Conservation (phyloP, 2,113 vertebrate species). For the Python bivittatus region DNA sequence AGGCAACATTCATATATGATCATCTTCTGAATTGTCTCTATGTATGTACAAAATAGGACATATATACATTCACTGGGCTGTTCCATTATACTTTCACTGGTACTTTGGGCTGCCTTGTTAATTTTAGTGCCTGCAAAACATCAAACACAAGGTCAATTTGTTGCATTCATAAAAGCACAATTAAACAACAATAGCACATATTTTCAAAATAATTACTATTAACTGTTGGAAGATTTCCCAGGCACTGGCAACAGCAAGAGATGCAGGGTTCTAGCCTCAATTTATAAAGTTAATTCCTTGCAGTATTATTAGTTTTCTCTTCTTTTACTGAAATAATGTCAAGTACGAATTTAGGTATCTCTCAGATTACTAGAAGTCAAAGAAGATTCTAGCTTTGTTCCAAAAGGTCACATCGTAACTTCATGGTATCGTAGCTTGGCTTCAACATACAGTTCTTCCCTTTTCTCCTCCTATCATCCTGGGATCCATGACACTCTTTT, state of each 20-base stretch:
- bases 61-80: conserved; percentile 64
- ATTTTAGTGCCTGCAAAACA: conserved; percentile 78
- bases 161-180: conserved; percentile 5
- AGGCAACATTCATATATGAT: conserved; percentile 74
- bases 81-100: conserved; percentile 77
- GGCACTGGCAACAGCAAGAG: not conserved
- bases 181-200: not conserved
- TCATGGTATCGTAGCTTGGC: not conserved
- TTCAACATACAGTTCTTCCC: not conserved
- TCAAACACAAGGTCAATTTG: conserved; percentile 41
- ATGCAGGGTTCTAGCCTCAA: not conserved
- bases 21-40: conserved; percentile 63
- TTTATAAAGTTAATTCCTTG: not conserved
- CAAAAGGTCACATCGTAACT: not conserved
- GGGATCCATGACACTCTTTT: not conserved
- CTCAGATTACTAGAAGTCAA: not conserved
- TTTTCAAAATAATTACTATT: conserved; percentile 13
- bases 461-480: not conserved
- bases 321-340: not conserved
- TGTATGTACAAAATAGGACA: conserved; percentile 70
- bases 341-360: not conserved
- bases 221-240: rapidly evolving
- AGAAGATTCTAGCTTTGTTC: not conserved
- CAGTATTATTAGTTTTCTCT: not conserved
- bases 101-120: conserved; percentile 79